Conservation (phyloP, 2,888 invertebrate species). For the Lathronympha strigana region DNA sequence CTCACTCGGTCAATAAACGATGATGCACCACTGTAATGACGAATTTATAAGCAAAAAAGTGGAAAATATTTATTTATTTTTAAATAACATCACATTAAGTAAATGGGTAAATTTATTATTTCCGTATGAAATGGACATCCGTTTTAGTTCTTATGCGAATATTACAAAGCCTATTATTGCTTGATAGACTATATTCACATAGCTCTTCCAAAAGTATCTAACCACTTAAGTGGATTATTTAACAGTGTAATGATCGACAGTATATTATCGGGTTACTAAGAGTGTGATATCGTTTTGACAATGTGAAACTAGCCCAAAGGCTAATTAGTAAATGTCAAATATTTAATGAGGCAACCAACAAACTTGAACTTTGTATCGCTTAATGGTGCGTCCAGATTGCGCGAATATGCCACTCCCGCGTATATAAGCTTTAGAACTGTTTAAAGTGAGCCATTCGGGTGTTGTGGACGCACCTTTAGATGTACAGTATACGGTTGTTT, state of each 20-base stretch:
- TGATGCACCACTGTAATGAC: no score
- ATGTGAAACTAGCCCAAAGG: constrained; percentile 29
- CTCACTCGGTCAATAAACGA: no score
- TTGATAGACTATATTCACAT: background rate
- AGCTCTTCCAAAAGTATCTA: background rate
- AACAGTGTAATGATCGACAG: constrained; percentile 27
- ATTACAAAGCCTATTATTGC: background rate
- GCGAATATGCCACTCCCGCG: no score
- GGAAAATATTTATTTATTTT: no score
- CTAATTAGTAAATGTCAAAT: constrained; percentile 43
- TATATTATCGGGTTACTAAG: constrained; percentile 23
- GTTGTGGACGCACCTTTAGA: no score
- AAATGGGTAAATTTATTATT: background rate
- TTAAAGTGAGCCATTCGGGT: no score
- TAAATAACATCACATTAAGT: background rate
- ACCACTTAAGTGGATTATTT: constrained; percentile 7
- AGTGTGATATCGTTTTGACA: constrained; percentile 34
- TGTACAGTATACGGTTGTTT: constrained; percentile 26
- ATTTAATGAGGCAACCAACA: constrained; percentile 41
- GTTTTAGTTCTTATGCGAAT: background rate
- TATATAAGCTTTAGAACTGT: no score
- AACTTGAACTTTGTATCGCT: constrained; percentile 47
- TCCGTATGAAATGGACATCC: background rate
- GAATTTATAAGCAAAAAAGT: no score
- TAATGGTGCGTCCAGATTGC: no score